phyloP scores from a whole-genome alignment of 2,888 invertebrate species.

The Gibbula magus region DNA sequence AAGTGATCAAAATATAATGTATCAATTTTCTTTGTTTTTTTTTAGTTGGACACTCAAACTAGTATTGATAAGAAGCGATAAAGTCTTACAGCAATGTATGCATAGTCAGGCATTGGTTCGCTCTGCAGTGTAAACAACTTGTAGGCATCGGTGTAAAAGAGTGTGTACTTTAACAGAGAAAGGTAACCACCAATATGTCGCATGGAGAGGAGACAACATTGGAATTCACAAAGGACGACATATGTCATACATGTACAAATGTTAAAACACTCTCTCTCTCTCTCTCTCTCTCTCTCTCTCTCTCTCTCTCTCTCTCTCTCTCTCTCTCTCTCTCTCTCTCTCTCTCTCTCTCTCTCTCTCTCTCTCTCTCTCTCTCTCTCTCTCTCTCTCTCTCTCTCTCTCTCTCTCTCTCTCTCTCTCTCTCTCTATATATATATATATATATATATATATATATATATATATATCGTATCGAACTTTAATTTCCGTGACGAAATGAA shows the following conservation, averaged over 20 bases:
- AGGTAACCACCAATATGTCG: neutral
- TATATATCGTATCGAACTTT: too few species aligned
- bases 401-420: too few species aligned
- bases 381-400: constrained; percentile 2
- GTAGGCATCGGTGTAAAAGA: neutral
- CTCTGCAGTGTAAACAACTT: too few species aligned
- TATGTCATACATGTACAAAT: neutral
- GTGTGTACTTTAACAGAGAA: neutral
- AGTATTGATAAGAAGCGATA: too few species aligned
- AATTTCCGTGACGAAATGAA: too few species aligned
- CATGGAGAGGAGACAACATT: neutral
- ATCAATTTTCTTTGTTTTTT: too few species aligned
- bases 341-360: constrained; percentile 26
- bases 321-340: constrained; percentile 11
- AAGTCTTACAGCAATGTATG: too few species aligned
- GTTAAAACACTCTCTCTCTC: constrained; percentile 17
- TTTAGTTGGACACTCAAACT: too few species aligned
- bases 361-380: neutral
- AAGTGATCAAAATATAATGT: too few species aligned
- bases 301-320: neutral
- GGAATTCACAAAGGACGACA: neutral
- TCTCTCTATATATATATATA: too few species aligned
- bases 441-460: too few species aligned
- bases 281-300: neutral
- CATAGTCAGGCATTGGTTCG: too few species aligned